Evolutionary conservation across 2,888 invertebrate species (phyloP).

Genomic region (Baccha elongata): DNA sequence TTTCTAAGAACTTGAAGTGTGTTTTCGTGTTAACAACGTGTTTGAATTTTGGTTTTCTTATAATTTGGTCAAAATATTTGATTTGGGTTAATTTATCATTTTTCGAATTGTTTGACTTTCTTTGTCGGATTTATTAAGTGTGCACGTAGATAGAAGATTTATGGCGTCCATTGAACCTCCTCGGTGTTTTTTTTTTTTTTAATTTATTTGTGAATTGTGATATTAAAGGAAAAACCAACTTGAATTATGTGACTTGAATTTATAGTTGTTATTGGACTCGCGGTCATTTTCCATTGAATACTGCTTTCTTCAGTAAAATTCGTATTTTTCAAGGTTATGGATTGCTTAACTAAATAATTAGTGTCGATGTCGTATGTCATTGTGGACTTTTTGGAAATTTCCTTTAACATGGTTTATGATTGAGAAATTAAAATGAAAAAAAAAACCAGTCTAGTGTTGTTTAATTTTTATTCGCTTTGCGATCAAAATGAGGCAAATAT

Average conservation of each 20-base stretch:
- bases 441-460: not conserved
- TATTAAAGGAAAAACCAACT: constrained; percentile 3
- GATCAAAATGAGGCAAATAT: not conserved
- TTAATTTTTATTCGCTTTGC: constrained; percentile 8
- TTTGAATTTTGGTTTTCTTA: not conserved
- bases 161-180: constrained; percentile 4
- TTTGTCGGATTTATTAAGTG: not conserved
- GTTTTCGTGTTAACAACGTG: constrained; percentile 23
- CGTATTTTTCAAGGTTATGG: constrained; percentile 12
- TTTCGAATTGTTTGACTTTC: constrained; percentile 5
- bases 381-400: constrained; percentile 1
- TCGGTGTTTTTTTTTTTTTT: not conserved
- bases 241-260: constrained; percentile 24
- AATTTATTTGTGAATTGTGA: not conserved
- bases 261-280: not conserved
- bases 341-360: not conserved
- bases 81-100: not conserved
- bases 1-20: not conserved
- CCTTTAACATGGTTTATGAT: not conserved
- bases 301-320: not conserved
- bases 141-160: not conserved
- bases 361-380: not conserved
- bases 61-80: constrained; percentile 8
- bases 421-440: not conserved
- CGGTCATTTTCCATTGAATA: constrained; percentile 9